A percentile compares a stretch with the other conserved stretches of the same genome.
These are phyloP conservation scores for Mellilla xanthometata DNA, from an alignment of 2,888 invertebrate species.

Conservation along the genomic window DNA sequence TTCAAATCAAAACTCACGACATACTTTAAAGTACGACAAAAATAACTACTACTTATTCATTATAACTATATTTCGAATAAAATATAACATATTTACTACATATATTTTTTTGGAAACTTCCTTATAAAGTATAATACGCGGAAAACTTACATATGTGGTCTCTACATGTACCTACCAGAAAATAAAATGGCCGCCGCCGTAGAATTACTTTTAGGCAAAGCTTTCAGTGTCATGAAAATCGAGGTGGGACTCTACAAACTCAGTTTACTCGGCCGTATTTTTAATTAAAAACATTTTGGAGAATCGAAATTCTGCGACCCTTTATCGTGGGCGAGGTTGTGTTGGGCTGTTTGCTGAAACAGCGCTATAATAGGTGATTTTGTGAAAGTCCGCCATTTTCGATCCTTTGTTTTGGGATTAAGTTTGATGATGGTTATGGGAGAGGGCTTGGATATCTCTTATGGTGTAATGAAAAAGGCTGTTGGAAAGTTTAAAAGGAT, in stretches of 20 bases:
- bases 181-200: conserved; percentile 39
- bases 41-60: too few species aligned
- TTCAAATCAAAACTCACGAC: too few species aligned
- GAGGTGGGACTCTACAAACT: conserved; percentile 35
- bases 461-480: conserved; percentile 3
- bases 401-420: conserved; percentile 13
- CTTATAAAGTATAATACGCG: too few species aligned
- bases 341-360: conserved; percentile 27
- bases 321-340: conserved; percentile 31
- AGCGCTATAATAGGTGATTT: conserved; percentile 28
- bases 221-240: conserved; percentile 50
- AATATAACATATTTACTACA: too few species aligned
- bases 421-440: conserved; percentile 8
- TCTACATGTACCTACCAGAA: conserved; percentile 38
- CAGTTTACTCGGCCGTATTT: conserved; percentile 46
- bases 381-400: conserved; percentile 14
- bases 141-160: too few species aligned
- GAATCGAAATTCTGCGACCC: conserved; percentile 35
- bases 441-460: background rate
- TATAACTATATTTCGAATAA: too few species aligned
- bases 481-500: background rate
- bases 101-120: too few species aligned
- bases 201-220: conserved; percentile 47
- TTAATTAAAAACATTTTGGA: conserved; percentile 55
- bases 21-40: too few species aligned